phyloP scores from a whole-genome alignment of 1,140 invertebrate species.

The Coptotermes formosanus region DNA sequence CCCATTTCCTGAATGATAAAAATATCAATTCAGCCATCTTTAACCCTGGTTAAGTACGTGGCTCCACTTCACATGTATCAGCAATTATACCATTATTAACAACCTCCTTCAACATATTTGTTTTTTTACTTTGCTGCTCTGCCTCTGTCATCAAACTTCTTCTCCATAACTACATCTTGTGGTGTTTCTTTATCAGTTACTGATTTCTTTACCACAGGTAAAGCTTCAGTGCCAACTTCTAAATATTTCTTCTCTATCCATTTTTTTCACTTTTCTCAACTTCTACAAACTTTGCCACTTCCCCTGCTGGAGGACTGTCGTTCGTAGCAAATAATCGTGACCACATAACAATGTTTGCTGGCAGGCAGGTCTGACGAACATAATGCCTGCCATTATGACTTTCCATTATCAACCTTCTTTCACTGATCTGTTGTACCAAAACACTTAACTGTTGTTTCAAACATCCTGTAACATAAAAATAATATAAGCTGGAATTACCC shows the following conservation, averaged over 20 bases:
- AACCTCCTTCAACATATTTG: conserved; percentile 15
- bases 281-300: neutral
- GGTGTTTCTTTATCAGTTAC: neutral
- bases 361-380: neutral
- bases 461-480: neutral
- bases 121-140: neutral
- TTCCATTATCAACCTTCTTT: neutral
- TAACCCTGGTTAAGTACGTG: too few species aligned
- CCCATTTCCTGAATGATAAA: too few species aligned
- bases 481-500: neutral
- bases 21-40: too few species aligned
- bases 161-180: neutral
- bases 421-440: neutral
- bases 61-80: too few species aligned
- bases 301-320: neutral
- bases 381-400: neutral
- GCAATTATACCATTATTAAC: conserved; percentile 28
- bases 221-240: neutral
- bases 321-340: neutral
- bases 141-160: neutral
- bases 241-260: neutral
- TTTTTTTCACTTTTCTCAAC: neutral
- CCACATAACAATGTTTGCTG: neutral
- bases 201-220: neutral
- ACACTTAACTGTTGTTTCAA: neutral